Evolutionary conservation across 2,113 vertebrate genomes (phyloP), one percentile per base, ranked within the genome.

Genomic region (Corydoras sp.): DNA sequence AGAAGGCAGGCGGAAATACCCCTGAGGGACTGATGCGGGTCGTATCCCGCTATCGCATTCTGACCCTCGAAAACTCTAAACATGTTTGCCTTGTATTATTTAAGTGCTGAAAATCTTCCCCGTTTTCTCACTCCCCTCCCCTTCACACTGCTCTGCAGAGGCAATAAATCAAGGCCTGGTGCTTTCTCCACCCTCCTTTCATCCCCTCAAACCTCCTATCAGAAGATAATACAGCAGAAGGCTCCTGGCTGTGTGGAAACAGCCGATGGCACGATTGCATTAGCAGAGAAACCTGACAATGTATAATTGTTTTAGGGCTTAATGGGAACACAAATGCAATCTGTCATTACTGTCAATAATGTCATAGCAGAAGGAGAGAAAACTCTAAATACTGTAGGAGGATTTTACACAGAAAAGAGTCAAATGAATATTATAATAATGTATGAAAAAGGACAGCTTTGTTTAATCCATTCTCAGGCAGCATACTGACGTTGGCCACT

Each of bases 81-180:
- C 69, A 70, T 53, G 56, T 53, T 62, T 9, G 56, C 18, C 48
- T 10, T 13, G 58, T 29, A 30, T 69, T 62, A 64, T 62, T 54
- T 50, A 56, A 67, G 35, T 18, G 5, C 58, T 10, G 14, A 35
- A 66, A 72, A 69, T 67, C 69, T 58, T 64, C n/a, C 60, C 55
- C 50, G 31, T 60, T 69, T 63, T 58, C 69, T 72, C 51, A 9
- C 75, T 63, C 62, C 54, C 30, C 72, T 55, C 66, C 75, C 69
- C 68, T 65, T 53, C 48, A 55, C 58, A 68, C 56, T 75, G 62
- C 67, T 77, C 79, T 80, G 76, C 79, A 81, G 79, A 73, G 76
- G 79, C 71, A 76, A 78, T 81, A 81, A 81, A 81, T 81, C 77
- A 79, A 73, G 74, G 14, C 55, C 66, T 61, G 31, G 58, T 48